Percentiles rank a stretch among this genome's conserved stretches.
These are phyloP conservation scores for Promerops cafer DNA, from an alignment of 2,113 vertebrate species.

Conservation along the genomic window DNA sequence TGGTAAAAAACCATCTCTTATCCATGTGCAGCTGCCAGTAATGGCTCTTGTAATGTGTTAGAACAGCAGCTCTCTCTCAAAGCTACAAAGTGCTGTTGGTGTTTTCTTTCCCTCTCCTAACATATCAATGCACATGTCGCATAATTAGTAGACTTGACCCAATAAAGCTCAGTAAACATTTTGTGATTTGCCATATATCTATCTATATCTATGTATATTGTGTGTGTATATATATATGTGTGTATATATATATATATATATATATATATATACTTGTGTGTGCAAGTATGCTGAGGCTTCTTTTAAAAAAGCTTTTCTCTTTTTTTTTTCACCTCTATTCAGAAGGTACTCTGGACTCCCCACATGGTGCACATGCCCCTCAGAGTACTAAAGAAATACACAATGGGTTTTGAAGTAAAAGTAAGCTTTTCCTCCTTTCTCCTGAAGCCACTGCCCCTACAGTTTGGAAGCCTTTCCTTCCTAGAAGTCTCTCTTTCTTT, in stretches of 20 bases:
- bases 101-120: neutral
- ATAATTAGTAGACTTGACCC: neutral
- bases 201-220: neutral
- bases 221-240: accelerated
- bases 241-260: neutral
- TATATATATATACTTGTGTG: neutral
- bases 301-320: neutral
- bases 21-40: neutral
- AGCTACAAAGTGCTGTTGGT: neutral
- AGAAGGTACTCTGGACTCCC: neutral
- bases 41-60: neutral
- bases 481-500: neutral
- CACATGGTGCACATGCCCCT: neutral
- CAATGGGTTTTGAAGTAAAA: neutral
- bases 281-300: neutral
- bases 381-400: neutral
- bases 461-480: neutral
- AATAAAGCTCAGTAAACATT: neutral
- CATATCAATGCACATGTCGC: neutral
- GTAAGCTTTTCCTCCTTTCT: neutral
- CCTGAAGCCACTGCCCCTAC: neutral
- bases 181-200: neutral
- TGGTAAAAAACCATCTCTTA: neutral
- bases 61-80: neutral
- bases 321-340: neutral